phyloP scores from a whole-genome alignment of 2,113 vertebrate species.

The Indicator maculatus region DNA sequence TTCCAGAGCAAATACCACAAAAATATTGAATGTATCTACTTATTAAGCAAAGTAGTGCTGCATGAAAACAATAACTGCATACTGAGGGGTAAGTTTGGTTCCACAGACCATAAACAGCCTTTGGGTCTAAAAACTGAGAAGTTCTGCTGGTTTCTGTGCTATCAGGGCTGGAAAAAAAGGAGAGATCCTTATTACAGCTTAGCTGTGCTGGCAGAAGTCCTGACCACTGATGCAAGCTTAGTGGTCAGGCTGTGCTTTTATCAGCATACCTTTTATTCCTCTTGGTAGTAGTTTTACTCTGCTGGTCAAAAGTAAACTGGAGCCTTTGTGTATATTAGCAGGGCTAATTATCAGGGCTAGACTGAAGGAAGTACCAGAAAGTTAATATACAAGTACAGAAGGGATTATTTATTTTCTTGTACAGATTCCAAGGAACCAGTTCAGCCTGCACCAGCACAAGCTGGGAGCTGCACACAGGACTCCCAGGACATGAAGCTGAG shows the following conservation, averaged over 20 bases:
- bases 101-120: neutral
- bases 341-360: constrained; percentile 35
- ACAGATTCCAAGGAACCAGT: neutral
- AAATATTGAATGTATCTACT: neutral
- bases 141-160: neutral
- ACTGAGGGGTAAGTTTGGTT: neutral
- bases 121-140: neutral
- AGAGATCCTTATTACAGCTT: neutral
- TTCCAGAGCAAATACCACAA: neutral
- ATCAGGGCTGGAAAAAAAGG: neutral
- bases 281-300: constrained; percentile 20
- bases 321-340: constrained; percentile 4
- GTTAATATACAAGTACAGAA: constrained; percentile 24
- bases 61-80: neutral
- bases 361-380: constrained; percentile 25
- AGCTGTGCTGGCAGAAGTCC: neutral
- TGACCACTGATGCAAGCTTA: neutral
- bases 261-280: constrained; percentile 19
- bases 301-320: constrained; percentile 23
- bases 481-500: neutral
- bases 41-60: neutral
- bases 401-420: constrained; percentile 37
- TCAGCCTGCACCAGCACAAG: neutral
- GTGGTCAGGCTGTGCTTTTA: constrained; percentile 30
- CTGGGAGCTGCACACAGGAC: neutral